phyloP scores from a whole-genome alignment of 2,888 invertebrate genomes.

The Euproctis similis region DNA sequence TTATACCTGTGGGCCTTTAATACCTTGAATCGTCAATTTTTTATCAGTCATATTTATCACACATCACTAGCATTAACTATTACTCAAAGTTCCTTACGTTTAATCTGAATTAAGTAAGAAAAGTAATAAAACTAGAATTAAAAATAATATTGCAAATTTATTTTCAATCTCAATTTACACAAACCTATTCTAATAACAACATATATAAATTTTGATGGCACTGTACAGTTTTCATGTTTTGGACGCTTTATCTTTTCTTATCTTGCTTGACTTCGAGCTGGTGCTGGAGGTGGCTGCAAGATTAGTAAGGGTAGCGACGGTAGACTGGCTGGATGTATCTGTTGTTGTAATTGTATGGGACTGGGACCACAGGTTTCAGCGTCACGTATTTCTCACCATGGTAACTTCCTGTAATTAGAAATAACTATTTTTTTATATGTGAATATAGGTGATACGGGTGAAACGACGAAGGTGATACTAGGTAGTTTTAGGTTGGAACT shows the following conservation, averaged over 20 bases:
- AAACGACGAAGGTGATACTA: too few relatives aligned
- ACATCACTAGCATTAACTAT: too few relatives aligned
- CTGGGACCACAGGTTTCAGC: conserved; percentile 42
- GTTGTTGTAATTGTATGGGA: conserved; percentile 31
- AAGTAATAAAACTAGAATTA: neutral
- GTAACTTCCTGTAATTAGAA: conserved; percentile 50
- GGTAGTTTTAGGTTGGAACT: too few relatives aligned
- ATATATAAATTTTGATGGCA: too few relatives aligned
- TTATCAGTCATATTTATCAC: too few relatives aligned
- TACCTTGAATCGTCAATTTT: too few relatives aligned
- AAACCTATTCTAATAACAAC: too few relatives aligned
- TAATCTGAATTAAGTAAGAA: too few relatives aligned
- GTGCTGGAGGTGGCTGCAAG: conserved; percentile 1
- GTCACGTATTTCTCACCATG: conserved; percentile 47
- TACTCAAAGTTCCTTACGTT: too few relatives aligned
- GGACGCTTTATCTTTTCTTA: conserved; percentile 10
- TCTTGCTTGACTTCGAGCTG: conserved; percentile 1
- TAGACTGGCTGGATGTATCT: conserved; percentile 33
- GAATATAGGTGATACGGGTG: too few relatives aligned
- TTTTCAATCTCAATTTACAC: conserved; percentile 24
- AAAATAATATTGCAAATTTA: conserved; percentile 17
- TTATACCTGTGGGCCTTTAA: too few relatives aligned
- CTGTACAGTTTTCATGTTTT: conserved; percentile 29
- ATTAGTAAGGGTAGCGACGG: conserved; percentile 29
- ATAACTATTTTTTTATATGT: too few relatives aligned